Base-by-base conservation (phyloP, 2,797 vertebrate species). In the Dicrostonyx torquatus region DNA sequence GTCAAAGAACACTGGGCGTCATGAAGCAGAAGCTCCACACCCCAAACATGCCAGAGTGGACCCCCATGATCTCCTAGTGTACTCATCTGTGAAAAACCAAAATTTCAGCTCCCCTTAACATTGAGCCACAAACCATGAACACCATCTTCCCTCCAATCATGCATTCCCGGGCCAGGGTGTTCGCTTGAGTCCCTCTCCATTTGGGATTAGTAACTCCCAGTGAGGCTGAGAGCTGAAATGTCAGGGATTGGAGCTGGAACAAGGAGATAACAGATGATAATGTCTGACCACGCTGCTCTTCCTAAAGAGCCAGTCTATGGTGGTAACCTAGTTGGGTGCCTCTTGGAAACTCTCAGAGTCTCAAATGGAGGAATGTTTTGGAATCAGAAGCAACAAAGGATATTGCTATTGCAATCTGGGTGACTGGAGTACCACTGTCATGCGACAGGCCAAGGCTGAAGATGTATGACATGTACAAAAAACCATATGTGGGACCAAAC, bases 311-410 rank as follows among this genome's bases (percentile, higher is more conserved):
- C 50, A 40, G 22, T 91, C 72, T 92, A 22, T 80, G 72, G 82
- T 75, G 77, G 37, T 62, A 53, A 87, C 70, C 68, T 89, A 73
- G 24, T 80, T 75, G 87, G 58, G 43, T 92, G 64, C 79, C 45
- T 72, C 8, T 55, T 79, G 37, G 43, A 95, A 87, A 95, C 48
- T 90, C 62, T 90, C 62, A 34, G 43, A 80, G 29, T 79, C 15
- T 58, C 60, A 89, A 86, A 55, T 48, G 34, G 75, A 78, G 62
- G 43, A 53, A 62, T 31, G 15, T 50, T 78, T 88, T 13, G 62
- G 82, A 92, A 40, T 75, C 62, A 83, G 62, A 93, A 96, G 18
- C 78, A 73, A 86, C 87, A 73, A 89, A 75, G 79, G 40, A 85
- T 9, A 55, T 76, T 9, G 14, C 64, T 91, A 76, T 72, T 79